A percentile compares a stretch with the other conserved stretches of the same genome.
These are phyloP conservation scores for Aptenodytes forsteri DNA, from an alignment of 2,113 vertebrate genomes.

Conservation along the genomic window DNA sequence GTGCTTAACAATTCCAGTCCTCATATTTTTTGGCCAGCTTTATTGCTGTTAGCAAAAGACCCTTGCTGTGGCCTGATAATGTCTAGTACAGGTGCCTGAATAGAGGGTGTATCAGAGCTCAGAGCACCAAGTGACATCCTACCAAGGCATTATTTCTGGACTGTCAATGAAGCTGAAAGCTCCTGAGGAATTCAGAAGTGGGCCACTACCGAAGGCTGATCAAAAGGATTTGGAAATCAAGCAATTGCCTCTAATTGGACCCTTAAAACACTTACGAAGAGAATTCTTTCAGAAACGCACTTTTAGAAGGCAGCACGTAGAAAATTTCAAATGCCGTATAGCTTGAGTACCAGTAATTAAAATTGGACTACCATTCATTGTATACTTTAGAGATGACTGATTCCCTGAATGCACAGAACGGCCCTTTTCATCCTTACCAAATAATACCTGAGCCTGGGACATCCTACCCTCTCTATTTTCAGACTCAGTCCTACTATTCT, in stretches of 20 bases:
- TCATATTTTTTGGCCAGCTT: not conserved
- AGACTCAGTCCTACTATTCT: not conserved
- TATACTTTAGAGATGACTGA: not conserved
- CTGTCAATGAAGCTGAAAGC: slow-evolving; percentile 40
- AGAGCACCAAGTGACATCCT: slow-evolving; percentile 29
- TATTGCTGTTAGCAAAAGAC: slow-evolving; percentile 30
- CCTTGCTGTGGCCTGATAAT: slow-evolving; percentile 51
- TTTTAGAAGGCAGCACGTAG: not conserved
- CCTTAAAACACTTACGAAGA: slow-evolving; percentile 11
- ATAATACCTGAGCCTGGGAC: not conserved
- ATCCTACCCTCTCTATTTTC: slow-evolving; percentile 53
- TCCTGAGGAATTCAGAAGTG: slow-evolving; percentile 36
- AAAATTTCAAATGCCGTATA: slow-evolving; percentile 24
- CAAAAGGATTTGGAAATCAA: slow-evolving; percentile 61
- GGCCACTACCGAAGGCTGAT: slow-evolving; percentile 27
- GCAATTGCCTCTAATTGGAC: slow-evolving; percentile 59
- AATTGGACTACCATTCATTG: slow-evolving; percentile 30
- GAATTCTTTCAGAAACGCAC: slow-evolving; percentile 26
- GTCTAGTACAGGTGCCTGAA: slow-evolving; percentile 37
- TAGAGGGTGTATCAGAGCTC: slow-evolving; percentile 37
- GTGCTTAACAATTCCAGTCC: slow-evolving; percentile 23
- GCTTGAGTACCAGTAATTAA: slow-evolving; percentile 58
- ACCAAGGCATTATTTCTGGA: slow-evolving; percentile 31
- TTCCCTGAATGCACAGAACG: not conserved
- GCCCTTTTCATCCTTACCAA: slow-evolving; percentile 20